phyloP scores from a whole-genome alignment of 64 coral and sea anemone genomes.

The Catalaphyllia jardinei region DNA sequence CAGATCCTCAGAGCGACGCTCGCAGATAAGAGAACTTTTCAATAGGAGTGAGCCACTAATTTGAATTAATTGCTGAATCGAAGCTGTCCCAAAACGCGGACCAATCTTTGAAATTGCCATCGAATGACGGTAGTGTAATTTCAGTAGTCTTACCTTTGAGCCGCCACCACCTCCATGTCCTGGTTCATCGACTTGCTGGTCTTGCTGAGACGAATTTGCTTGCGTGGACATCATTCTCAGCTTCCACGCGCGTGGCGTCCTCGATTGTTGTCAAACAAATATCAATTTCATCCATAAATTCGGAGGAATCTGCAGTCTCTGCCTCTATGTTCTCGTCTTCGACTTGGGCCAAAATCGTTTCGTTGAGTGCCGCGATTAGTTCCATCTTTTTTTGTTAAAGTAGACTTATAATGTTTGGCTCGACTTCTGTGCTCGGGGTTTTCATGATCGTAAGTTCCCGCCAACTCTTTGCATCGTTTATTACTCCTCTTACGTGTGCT shows the following conservation, averaged over 20 bases:
- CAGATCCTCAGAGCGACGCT: too few species aligned
- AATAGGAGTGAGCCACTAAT: conserved; percentile 12
- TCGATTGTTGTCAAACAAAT: conserved; percentile 53
- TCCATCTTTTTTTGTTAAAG: conserved; percentile 25
- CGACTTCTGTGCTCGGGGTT: conserved; percentile 21
- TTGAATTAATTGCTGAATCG: conserved; percentile 36
- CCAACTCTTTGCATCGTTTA: conserved; percentile 52
- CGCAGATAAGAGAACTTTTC: conserved; percentile 11
- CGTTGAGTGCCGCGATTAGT: conserved; percentile 16
- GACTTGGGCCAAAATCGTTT: conserved; percentile 4
- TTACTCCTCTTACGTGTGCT: conserved; percentile 34
- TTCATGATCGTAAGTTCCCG: neutral
- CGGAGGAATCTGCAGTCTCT: conserved; percentile 55
- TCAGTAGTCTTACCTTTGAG: conserved; percentile 2
- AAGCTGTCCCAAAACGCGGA: conserved; percentile 52
- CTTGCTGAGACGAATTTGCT: neutral
- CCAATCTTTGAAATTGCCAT: conserved; percentile 30
- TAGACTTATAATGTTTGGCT: conserved; percentile 47
- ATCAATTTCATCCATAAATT: conserved; percentile 59
- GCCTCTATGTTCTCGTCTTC: conserved; percentile 43
- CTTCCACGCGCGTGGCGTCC: conserved; percentile 13
- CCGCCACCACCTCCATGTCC: conserved; percentile 1
- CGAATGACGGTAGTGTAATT: conserved; percentile 28
- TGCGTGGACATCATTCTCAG: neutral
- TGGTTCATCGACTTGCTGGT: neutral